Evolutionary conservation across 2,797 vertebrate genomes (phyloP).

Genomic region (Gymnoscopelus braueri): DNA sequence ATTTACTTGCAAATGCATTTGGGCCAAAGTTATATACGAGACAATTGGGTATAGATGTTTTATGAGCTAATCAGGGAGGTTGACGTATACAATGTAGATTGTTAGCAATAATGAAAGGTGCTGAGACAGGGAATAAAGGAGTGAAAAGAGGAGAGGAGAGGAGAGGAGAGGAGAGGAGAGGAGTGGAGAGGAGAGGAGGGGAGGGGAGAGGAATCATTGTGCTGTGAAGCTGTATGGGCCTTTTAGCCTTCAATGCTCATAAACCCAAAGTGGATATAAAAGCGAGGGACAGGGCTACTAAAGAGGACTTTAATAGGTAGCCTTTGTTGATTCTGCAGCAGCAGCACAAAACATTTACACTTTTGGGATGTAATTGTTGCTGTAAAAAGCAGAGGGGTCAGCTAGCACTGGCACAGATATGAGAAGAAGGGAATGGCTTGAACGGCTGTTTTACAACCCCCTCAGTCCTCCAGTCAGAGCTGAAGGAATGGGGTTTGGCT

Average conservation of each 20-base stretch:
- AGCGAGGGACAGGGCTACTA: conserved; percentile 46
- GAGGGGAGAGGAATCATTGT: conserved; percentile 2
- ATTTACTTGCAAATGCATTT: not conserved
- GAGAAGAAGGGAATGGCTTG: conserved; percentile 5
- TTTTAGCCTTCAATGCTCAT: conserved; percentile 34
- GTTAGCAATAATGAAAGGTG: conserved; percentile 52
- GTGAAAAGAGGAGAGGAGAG: not conserved
- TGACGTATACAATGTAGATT: conserved; percentile 47
- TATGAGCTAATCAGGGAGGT: conserved; percentile 61
- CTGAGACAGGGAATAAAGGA: conserved; percentile 40
- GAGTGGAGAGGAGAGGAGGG: not conserved
- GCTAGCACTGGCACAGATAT: not conserved
- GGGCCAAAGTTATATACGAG: conserved; percentile 12
- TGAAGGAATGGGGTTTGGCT: conserved; percentile 26
- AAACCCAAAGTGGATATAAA: conserved; percentile 43
- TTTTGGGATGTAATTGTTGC: conserved; percentile 44
- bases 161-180: not conserved
- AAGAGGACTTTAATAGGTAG: conserved; percentile 64
- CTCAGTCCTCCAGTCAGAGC: conserved; percentile 39
- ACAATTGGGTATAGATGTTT: conserved; percentile 42
- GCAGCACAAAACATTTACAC: conserved; percentile 56
- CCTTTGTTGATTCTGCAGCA: conserved; percentile 72
- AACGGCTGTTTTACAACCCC: conserved; percentile 11
- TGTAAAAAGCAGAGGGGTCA: conserved; percentile 41
- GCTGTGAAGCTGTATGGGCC: conserved; percentile 27